phyloP scores from a whole-genome alignment of 2,888 invertebrate species.

The Seira sanloemensis region DNA sequence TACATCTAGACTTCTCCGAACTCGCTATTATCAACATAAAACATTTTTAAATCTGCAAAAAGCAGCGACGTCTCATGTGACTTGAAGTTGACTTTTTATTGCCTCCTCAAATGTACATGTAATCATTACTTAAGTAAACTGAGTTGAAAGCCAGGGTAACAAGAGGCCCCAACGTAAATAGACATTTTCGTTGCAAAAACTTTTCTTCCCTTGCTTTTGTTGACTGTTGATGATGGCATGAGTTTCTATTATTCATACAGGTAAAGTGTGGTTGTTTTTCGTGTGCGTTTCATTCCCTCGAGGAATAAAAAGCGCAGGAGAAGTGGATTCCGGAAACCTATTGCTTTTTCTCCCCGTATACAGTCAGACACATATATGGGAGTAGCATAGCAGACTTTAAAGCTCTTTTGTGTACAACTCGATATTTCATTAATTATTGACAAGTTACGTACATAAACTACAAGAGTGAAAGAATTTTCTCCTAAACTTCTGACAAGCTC shows the following conservation, averaged over 20 bases:
- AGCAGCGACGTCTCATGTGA: too few species aligned
- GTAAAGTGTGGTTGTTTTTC: conserved; percentile 48
- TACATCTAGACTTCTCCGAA: too few species aligned
- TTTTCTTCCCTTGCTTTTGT: neutral
- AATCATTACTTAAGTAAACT: conserved; percentile 1
- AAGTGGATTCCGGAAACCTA: neutral
- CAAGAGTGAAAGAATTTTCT: neutral
- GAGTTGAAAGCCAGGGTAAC: neutral
- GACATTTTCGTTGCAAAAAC: neutral
- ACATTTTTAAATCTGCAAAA: too few species aligned
- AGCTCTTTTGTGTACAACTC: conserved; percentile 7
- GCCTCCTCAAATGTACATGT: neutral
- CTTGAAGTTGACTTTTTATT: neutral
- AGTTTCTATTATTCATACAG: conserved; percentile 52
- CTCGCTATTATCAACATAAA: too few species aligned
- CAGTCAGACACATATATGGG: neutral
- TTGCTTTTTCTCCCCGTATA: neutral
- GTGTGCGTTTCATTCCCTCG: conserved; percentile 24
- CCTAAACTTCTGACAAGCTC: neutral
- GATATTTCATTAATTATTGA: conserved; percentile 56
- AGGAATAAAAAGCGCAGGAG: conserved; percentile 18
- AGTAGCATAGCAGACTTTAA: neutral
- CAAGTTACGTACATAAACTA: conserved; percentile 21
- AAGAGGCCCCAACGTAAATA: neutral
- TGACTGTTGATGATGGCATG: conserved; percentile 28